Base-by-base conservation (phyloP, 2,888 invertebrate species). In the Drosophila robusta region DNA sequence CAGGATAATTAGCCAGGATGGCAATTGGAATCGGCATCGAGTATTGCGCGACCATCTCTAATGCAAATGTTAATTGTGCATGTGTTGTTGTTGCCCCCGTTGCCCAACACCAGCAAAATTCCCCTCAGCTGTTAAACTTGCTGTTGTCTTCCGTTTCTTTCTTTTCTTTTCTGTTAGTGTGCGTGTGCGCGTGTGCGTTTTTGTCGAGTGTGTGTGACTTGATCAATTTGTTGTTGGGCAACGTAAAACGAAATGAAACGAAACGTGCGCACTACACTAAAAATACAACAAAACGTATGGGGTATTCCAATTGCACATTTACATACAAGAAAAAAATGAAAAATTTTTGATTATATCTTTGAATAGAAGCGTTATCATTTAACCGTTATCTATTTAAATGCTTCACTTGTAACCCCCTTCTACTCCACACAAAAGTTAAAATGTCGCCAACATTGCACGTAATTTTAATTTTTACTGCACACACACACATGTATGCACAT, bases 241-340 rank as follows among this genome's bases (percentile, higher is more conserved):
- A 51, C 44, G 55, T 61, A 65, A 45, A 51, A 57, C 55, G 74
- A 70, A 62, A 62, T 45, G 41, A 62, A 54, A 65, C 52, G 67
- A 78, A 71, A 79, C 77, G 76, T 78, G 79, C 79, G 70, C 79
- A 79, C 50, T 57, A 61, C 70, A 62, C 66, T 76, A 74, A 74
- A 66, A 63, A 63, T 61, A 63, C 51, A 45, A 34, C 12, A 46
- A 42, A 39, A 38, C 50, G 14, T 44, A 50, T 38, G 29, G 32
- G 49, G 56, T 74, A 66, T 66, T 61, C 45, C 49, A 55, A 41
- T 45, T 52, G 52, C 66, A 50, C 38, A 45, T 32, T 45, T 16
- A 52, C 16, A 38, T n/a, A n/a, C n/a, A 22, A 24, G 22, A 41
- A 42, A 42, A 14, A 12, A 50, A 50, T 9, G 26, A n/a, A 9